These are phyloP conservation scores for Catotricha subobsoleta DNA, from an alignment of 2,888 invertebrate species.

Conservation along the genomic window DNA sequence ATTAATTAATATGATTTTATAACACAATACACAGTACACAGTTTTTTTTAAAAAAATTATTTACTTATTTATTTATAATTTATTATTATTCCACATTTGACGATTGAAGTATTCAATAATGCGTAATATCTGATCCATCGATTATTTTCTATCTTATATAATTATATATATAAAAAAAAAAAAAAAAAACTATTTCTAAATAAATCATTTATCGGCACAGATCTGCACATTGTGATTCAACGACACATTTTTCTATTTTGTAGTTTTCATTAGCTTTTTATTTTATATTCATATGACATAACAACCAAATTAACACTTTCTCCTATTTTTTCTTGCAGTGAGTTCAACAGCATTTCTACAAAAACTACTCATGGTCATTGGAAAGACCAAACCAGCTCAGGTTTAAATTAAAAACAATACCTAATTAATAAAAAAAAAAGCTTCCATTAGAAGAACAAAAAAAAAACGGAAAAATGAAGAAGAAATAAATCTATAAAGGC, in stretches of 20 bases:
- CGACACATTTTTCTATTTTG: no score
- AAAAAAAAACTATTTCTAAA: no score
- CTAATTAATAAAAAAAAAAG: constrained; percentile 7
- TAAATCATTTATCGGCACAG: no score
- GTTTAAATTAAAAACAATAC: constrained; percentile 32
- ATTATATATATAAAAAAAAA: background rate
- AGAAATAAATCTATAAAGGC: no score
- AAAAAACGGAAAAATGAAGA: no score
- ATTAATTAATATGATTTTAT: no score
- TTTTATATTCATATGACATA: background rate
- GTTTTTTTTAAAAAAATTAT: no score
- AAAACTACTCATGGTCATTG: constrained; percentile 55
- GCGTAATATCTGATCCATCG: background rate
- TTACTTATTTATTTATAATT: constrained; percentile 3
- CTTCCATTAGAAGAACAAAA: no score
- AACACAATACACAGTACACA: no score
- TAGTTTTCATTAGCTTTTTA: no score
- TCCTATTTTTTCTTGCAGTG: constrained; percentile 31
- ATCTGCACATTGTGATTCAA: background rate
- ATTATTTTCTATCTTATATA: background rate
- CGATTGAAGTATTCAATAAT: background rate
- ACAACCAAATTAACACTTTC: background rate
- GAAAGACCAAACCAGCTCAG: constrained; percentile 50
- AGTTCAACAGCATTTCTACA: constrained; percentile 44
- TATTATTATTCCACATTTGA: background rate